Evolutionary conservation across 1,140 invertebrate species (phyloP).

Genomic region (Aphis craccivora): DNA sequence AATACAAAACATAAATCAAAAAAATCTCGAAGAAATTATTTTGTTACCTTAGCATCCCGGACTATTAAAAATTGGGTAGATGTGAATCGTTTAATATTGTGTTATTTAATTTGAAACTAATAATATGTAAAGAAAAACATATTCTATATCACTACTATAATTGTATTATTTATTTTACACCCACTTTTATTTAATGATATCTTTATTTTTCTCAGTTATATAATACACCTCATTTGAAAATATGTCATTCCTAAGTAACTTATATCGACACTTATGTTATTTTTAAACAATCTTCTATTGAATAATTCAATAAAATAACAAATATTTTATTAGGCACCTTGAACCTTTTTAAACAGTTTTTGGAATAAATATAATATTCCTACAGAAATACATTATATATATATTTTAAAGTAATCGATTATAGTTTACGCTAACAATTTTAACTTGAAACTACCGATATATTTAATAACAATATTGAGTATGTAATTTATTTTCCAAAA

Average conservation of each 20-base stretch:
- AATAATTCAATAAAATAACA: background rate
- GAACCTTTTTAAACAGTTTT: constrained; percentile 1
- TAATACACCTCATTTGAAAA: background rate
- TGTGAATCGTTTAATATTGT: background rate
- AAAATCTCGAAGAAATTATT: background rate
- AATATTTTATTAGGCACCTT: background rate
- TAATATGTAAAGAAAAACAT: no score
- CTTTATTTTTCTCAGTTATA: background rate
- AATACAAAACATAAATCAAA: background rate
- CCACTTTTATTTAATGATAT: background rate
- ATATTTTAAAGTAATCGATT: background rate
- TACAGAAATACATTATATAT: background rate
- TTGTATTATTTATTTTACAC: background rate
- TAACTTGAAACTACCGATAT: background rate
- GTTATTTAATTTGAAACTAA: background rate
- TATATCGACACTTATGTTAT: background rate
- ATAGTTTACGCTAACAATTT: background rate
- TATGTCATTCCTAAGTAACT: background rate
- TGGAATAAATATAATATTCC: background rate
- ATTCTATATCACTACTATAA: background rate
- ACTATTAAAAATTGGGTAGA: background rate
- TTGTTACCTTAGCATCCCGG: background rate
- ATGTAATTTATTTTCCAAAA: background rate
- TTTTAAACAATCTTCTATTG: background rate
- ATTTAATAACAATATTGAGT: constrained; percentile 14